Evolutionary conservation across 2,797 vertebrate species (phyloP).

Genomic region (Myotis planiceps): DNA sequence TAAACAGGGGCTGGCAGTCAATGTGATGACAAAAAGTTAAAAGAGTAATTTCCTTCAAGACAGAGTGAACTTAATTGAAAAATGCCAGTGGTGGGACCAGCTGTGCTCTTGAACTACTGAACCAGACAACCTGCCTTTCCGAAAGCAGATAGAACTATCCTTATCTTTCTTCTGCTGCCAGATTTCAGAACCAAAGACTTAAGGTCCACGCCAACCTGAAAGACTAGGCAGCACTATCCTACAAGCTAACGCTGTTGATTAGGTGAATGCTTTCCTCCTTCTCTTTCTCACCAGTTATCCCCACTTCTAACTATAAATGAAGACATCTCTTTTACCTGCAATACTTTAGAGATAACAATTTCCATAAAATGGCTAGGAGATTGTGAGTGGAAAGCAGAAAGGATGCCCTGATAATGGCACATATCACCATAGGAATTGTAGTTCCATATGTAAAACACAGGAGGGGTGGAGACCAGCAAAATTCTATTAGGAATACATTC

Average conservation of each 20-base stretch:
- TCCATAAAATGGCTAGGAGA: background rate
- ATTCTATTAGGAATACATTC: background rate
- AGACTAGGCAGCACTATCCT: background rate
- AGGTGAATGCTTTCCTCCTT: background rate
- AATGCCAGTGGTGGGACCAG: background rate
- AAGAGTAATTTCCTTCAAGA: conserved; percentile 27
- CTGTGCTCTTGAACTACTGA: background rate
- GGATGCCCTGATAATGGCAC: background rate
- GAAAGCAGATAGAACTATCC: background rate
- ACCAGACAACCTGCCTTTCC: background rate
- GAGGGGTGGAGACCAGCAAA: background rate
- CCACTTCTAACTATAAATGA: background rate
- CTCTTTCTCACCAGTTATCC: background rate
- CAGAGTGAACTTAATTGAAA: background rate
- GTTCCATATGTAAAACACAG: background rate
- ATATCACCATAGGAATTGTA: background rate
- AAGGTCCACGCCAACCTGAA: background rate
- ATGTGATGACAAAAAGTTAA: background rate
- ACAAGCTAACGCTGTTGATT: background rate
- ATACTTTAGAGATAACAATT: background rate
- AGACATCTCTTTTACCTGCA: background rate
- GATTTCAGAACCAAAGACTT: background rate
- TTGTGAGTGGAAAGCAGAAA: background rate
- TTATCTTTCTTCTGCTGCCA: background rate
- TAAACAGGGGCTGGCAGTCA: conserved; percentile 5